Base-by-base conservation (phyloP, 2,888 invertebrate species). In the Chironomus riparius region DNA sequence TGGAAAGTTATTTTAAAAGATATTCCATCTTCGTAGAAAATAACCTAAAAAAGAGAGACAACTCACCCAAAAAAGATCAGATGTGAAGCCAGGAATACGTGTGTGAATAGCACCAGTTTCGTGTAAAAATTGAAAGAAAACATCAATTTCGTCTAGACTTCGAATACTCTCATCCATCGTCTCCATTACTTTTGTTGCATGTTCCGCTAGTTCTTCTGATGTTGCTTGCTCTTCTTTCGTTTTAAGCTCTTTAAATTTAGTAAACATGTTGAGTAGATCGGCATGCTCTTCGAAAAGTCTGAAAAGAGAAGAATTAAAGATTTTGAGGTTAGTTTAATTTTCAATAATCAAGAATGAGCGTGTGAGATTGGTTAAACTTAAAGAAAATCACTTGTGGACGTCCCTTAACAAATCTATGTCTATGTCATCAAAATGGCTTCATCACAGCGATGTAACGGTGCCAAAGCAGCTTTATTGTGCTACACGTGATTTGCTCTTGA, bases 101-200 rank as follows among this genome's bases (percentile, higher is more conserved):
- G 89, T 87, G 85, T 95, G 95, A 76, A 92, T 90, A 73, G 91
- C 91, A 3, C 94, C 95, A 71, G 94, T 91, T 83, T 92, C 91
- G 81, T 92, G 90, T 76, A 95, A 87, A 82, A 90, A 92, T 80
- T 91, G 88, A 83, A 93, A 90, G 86, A 95, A 94, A 81, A 89
- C 89, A 83, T 95, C 94, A 84, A 93, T 86, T 82, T 94, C 91
- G 81, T 95, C 94, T 77, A 95, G 86, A 24, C 92, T 90, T 81
- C 92, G 91, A 84, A 96, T 95, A 77, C 94, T 92, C 81, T 95
- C 94, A 82, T 95, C 95, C 77, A 96, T 84, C 1, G 94, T 93
- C 80, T 89, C 90, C 95, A 95, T 95, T 38, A 96, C 95, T 80
- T 92, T 92, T 81, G 90, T 91, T 72, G 95, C 95, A 82, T 95